Evolutionary conservation across 2,797 vertebrate genomes (phyloP).

Genomic region (Xerus rutilus): DNA sequence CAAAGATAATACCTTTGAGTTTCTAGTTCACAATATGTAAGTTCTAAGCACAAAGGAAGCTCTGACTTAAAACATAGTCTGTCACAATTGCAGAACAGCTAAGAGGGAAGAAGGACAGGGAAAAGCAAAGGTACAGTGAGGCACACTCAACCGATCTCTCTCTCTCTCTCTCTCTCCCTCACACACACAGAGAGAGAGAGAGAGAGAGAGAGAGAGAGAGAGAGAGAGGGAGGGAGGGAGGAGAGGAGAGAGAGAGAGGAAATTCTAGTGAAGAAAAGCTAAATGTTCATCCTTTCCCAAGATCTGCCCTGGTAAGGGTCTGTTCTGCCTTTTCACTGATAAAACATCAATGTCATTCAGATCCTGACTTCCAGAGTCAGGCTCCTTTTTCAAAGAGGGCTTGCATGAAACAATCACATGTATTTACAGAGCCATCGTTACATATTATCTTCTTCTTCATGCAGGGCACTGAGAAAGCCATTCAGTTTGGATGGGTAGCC

Average conservation of each 20-base stretch:
- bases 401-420: background rate
- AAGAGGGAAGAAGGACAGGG: background rate
- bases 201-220: too few relatives aligned
- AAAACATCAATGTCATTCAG: background rate
- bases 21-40: slow-evolving; percentile 2
- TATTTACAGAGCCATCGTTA: background rate
- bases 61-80: background rate
- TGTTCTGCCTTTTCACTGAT: background rate
- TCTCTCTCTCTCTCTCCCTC: too few relatives aligned
- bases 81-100: background rate
- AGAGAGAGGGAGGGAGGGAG: too few relatives aligned
- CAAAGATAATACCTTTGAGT: background rate
- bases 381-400: background rate
- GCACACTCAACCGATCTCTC: background rate
- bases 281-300: background rate
- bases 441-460: background rate
- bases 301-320: background rate
- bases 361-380: slow-evolving; percentile 17
- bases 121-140: background rate
- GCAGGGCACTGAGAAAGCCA: background rate
- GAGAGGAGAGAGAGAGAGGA: too few relatives aligned
- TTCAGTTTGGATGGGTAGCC: background rate
- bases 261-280: background rate
- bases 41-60: slow-evolving; percentile 15
- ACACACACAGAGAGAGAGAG: too few relatives aligned